Base-by-base conservation (phyloP, 1,140 invertebrate species). In the Psilanteris sp. region DNA sequence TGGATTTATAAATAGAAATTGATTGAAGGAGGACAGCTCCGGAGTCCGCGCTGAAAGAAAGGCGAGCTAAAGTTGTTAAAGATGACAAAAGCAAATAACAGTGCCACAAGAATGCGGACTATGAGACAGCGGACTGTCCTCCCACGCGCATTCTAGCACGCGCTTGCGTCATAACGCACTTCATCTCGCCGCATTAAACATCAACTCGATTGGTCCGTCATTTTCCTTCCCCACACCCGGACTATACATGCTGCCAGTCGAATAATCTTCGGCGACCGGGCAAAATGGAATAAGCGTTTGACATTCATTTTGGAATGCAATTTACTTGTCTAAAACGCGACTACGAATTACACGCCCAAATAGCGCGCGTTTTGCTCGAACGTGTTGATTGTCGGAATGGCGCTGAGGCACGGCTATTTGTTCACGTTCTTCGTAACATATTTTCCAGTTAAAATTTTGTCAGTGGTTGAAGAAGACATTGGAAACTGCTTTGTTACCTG, bases 151-250 rank as follows among this genome's bases (percentile, higher is more conserved):
- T 77, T 79, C 68, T 61, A 41, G 15, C 24, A 59, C 59, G 59
- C 66, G 71, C 48, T 71, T 79, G 71, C 77, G 66, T 79, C 77
- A 72, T 80, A 77, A 72, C 62, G 71, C 57, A 76, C 76, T 79
- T 79, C 55, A 77, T 81, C 68, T 66, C 73, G 36, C 34, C 66
- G 70, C 66, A 81, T 79, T 80, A 81, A 66, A 48, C 41, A 50
- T 57, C 43, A 57, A 50, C 50, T 50, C 64, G 72, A 81, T 73
- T 79, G 76, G 67, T 59, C 31, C 75, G 52, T 62, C 43, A 59
- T 52, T 59, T 32, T 18, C 39, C 39, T 9, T 13, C 31, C 18
- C 22, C 16, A 4, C 11, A 11, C 36, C 10, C n/a, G 5, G 2
- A 2, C 18, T 20, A 5, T 8, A 3, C 15, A 32, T 32, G 18